Evolutionary conservation across 2,797 vertebrate genomes (phyloP).

Genomic region (Sebastolobus altivelis): DNA sequence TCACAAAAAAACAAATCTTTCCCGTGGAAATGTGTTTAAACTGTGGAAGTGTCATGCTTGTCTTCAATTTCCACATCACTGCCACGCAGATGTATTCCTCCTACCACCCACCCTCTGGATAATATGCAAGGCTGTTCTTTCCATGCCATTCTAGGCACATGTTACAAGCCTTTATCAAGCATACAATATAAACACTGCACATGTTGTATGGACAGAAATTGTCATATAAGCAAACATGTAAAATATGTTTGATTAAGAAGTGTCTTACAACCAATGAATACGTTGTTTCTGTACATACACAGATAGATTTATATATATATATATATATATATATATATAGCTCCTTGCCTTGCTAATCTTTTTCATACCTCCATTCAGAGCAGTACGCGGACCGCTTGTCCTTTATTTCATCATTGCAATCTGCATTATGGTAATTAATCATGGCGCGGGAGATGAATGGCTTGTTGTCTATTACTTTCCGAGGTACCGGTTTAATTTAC

Average conservation of each 20-base stretch:
- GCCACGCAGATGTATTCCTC: conserved; percentile 77
- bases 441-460: conserved; percentile 57
- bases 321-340: background rate
- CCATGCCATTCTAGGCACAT: conserved; percentile 57
- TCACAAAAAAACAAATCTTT: conserved; percentile 27
- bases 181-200: conserved; percentile 24
- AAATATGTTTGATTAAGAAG: background rate
- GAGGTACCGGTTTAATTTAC: conserved; percentile 64
- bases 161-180: conserved; percentile 46
- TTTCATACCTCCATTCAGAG: conserved; percentile 11
- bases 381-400: conserved; percentile 29
- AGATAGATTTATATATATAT: background rate
- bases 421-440: conserved; percentile 74
- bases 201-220: conserved; percentile 28
- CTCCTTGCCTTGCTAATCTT: conserved; percentile 11
- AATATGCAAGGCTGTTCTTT: conserved; percentile 59
- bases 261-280: background rate
- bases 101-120: conserved; percentile 68
- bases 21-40: conserved; percentile 67
- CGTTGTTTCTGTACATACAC: conserved; percentile 3
- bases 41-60: conserved; percentile 65
- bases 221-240: conserved; percentile 22
- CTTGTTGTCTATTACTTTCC: conserved; percentile 68
- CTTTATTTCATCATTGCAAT: conserved; percentile 70
- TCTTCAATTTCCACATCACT: conserved; percentile 66